These are phyloP conservation scores for Conistra vaccinii DNA, from an alignment of 2,888 invertebrate species.

Conservation along the genomic window DNA sequence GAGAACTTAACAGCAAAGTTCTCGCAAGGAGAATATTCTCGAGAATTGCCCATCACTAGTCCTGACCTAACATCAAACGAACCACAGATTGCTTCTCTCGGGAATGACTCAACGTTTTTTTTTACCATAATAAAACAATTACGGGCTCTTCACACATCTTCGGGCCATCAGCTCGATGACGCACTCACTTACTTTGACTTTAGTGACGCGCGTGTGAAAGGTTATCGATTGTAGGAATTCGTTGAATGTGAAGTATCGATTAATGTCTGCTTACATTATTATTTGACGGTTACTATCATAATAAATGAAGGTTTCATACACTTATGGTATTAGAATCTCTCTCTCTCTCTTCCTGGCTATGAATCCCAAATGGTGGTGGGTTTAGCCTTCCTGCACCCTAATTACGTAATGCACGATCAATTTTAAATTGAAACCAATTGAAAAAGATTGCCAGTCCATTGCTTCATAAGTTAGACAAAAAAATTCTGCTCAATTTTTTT, in stretches of 20 bases:
- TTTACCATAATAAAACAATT: constrained; percentile 76
- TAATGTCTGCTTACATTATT: constrained; percentile 4
- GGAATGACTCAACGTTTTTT: constrained; percentile 68
- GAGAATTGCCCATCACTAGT: no score
- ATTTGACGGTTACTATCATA: not conserved
- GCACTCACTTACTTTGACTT: constrained; percentile 52
- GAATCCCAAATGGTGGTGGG: no score
- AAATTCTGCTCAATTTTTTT: no score
- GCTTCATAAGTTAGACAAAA: no score
- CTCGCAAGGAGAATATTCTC: no score
- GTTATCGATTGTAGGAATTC: constrained; percentile 57
- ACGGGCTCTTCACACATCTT: constrained; percentile 71
- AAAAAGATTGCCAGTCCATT: no score
- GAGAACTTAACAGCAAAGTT: no score
- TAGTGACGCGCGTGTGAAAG: constrained; percentile 57
- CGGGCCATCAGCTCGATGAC: constrained; percentile 61
- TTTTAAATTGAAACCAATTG: no score
- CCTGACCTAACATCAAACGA: constrained; percentile 27
- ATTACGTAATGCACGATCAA: no score
- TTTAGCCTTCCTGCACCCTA: no score
- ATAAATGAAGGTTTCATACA: not conserved
- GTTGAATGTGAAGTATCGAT: constrained; percentile 20
- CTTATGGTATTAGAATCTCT: not conserved
- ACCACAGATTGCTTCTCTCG: constrained; percentile 46
- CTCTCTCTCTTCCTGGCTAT: no score